phyloP scores from a whole-genome alignment of 2,113 vertebrate species.

The Aldabrachelys gigantea region DNA sequence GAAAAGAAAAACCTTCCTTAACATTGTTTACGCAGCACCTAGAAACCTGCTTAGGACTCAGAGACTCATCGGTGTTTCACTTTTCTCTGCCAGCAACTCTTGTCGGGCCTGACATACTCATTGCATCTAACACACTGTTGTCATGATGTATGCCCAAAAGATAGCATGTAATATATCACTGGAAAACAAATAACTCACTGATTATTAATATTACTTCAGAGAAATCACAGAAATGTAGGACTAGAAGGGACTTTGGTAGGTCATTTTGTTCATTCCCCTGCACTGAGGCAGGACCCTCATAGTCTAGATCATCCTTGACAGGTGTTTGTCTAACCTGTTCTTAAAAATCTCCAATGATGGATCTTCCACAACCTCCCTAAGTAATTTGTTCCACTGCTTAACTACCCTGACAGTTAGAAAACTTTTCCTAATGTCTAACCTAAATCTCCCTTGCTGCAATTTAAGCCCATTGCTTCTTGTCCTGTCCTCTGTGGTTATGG shows the following conservation, averaged over 20 bases:
- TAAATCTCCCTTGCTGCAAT: not conserved
- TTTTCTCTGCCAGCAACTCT: not conserved
- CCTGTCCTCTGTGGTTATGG: not conserved
- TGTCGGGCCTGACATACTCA: not conserved
- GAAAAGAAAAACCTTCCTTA: not conserved
- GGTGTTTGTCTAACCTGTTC: not conserved
- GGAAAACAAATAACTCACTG: not conserved
- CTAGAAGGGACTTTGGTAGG: not conserved
- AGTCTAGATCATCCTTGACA: not conserved
- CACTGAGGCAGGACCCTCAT: not conserved
- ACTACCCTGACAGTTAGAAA: not conserved
- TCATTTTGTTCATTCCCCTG: not conserved
- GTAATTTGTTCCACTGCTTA: not conserved
- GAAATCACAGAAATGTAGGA: not conserved
- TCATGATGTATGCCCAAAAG: not conserved
- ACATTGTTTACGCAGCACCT: not conserved
- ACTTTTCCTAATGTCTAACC: not conserved
- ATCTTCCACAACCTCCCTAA: not conserved
- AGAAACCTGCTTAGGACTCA: not conserved
- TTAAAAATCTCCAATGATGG: not conserved
- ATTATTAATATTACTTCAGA: not conserved
- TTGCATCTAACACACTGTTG: not conserved
- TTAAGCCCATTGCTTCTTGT: not conserved
- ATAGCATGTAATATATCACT: not conserved
- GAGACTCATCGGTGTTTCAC: not conserved